These are phyloP conservation scores for Burhinus bistriatus DNA, from an alignment of 2,113 vertebrate genomes.

Conservation along the genomic window DNA sequence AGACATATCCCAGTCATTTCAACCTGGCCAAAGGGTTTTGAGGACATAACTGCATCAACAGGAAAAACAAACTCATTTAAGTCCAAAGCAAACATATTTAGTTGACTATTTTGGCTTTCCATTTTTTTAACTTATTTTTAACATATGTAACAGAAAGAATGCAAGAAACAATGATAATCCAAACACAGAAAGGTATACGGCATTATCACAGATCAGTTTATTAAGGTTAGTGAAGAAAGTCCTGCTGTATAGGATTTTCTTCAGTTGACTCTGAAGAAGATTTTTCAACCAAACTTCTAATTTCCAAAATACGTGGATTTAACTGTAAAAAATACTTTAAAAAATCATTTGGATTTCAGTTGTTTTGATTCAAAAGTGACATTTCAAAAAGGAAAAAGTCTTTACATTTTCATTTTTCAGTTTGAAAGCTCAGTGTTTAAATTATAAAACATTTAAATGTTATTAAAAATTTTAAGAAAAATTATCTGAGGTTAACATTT, in stretches of 20 bases:
- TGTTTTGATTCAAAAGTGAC: background rate
- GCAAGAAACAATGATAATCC: background rate
- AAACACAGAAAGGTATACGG: background rate
- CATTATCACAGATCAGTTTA: background rate
- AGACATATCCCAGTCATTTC: background rate
- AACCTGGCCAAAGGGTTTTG: accelerated
- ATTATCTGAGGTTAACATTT: background rate
- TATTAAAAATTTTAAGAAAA: background rate
- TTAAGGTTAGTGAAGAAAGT: background rate
- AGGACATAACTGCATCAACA: background rate
- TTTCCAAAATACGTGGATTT: background rate
- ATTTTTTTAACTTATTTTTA: background rate
- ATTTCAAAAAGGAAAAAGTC: background rate
- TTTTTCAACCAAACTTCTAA: background rate
- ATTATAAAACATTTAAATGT: background rate
- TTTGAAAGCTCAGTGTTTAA: background rate
- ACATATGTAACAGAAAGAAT: background rate
- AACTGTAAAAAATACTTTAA: background rate
- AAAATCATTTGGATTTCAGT: background rate
- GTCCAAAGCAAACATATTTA: background rate
- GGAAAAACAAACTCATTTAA: background rate
- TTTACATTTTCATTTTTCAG: background rate
- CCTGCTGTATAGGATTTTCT: background rate
- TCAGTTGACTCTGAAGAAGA: background rate
- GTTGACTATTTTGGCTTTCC: background rate